Conservation (phyloP, 2,797 vertebrate genomes). For the Malacoraja senta region DNA sequence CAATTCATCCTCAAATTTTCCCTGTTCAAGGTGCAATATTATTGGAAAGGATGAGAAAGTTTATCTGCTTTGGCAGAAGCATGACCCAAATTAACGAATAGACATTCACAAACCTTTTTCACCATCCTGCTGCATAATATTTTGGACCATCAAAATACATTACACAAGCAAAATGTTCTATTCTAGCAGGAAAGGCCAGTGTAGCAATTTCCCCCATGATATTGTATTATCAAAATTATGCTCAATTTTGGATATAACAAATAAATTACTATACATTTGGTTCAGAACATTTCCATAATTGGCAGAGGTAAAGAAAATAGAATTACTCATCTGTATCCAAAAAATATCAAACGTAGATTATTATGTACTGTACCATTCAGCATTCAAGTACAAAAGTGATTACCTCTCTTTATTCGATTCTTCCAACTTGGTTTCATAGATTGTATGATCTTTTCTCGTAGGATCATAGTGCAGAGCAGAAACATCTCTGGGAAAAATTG, state of each 20-base stretch:
- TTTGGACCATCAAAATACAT: not conserved
- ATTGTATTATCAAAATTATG: no score
- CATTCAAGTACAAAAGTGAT: not conserved
- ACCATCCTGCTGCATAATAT: not conserved
- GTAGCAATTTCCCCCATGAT: not conserved
- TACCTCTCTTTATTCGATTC: slow-evolving; percentile 74
- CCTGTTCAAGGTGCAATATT: not conserved
- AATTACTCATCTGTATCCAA: not conserved
- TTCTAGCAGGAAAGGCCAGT: not conserved
- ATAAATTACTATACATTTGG: not conserved
- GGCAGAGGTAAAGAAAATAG: not conserved
- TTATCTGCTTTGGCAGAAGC: not conserved
- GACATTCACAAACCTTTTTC: not conserved
- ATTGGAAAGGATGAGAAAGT: not conserved
- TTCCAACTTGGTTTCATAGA: slow-evolving; percentile 69
- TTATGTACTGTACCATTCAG: not conserved
- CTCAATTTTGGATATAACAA: not conserved
- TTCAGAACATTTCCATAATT: not conserved
- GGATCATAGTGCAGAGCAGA: slow-evolving; percentile 84
- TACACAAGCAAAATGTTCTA: not conserved
- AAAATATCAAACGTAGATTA: not conserved
- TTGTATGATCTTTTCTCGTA: slow-evolving; percentile 72
- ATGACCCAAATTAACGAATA: not conserved
- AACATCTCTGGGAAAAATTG: slow-evolving; percentile 59
- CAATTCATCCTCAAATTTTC: not conserved